Evolutionary conservation across 2,888 invertebrate species (phyloP), one percentile per base, ranked within the genome.

Genomic region (Poecilobothrus nobilitatus): DNA sequence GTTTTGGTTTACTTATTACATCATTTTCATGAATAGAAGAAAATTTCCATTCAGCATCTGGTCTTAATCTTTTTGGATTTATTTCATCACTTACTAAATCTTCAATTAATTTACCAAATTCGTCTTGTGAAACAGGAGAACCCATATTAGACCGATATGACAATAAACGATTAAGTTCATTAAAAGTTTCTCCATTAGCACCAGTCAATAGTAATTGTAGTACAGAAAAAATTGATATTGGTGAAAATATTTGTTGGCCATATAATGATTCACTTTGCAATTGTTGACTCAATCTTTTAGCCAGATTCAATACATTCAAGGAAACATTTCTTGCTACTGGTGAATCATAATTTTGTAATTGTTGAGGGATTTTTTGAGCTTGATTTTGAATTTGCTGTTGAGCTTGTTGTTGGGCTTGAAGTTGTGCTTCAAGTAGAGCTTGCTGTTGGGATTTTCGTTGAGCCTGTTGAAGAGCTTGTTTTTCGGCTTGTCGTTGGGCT

Each of bases 181-280:
- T 79, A 78, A 88, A 89, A 8, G 91, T 91, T 74, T 81, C 84
- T 63, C 92, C 92, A 70, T 87, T 86, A 63, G 91, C 86, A 68
- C 91, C 93, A 68, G 92, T 81, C 66, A 91, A 79, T 0, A 91
- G 83, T 79, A 92, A 82, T 7, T 90, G 87, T 72, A 93, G 77
- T 1, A 91, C 86, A 64, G 86, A 86, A 73, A 87, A 85, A 67
- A 93, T 83, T 72, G 89, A 90, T 10, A 90, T 80, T 0, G 93
- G 92, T 0, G 92, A 91, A 73, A 90, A 87, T 2, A 92, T 84
- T 53, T 89, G 73, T 4, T 75, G 78, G 27, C 75, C 75, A 66
- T 62, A 15, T 69, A 63, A 72, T 68, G 74, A 71, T 12, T 12
- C 2, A 53, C 2, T 1, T 53, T 53, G 53, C 7, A 53, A 53